Conservation (phyloP, 2,113 vertebrate genomes). For the Dolichotis patagonum region DNA sequence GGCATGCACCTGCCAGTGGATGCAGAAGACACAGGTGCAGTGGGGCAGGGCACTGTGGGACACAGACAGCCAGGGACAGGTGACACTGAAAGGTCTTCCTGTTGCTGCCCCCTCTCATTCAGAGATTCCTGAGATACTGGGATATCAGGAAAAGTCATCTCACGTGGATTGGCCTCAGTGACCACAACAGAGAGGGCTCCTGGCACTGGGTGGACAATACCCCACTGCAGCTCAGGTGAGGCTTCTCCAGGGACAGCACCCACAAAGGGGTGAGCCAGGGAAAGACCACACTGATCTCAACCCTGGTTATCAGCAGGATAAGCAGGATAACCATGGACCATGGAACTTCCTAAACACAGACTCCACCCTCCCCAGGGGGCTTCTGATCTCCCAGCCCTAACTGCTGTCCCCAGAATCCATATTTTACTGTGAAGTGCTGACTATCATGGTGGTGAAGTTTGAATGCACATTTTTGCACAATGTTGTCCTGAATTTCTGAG, state of each 20-base stretch:
- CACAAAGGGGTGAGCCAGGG: accelerated
- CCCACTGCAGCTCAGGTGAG: conserved; percentile 15
- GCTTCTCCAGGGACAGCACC: background rate
- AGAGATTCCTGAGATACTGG: conserved; percentile 73
- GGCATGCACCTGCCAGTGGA: accelerated
- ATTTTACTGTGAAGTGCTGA: background rate
- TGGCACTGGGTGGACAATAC: conserved; percentile 70
- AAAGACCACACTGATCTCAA: accelerated
- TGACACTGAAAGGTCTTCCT: too few species aligned
- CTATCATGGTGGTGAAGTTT: background rate
- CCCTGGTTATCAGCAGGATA: background rate
- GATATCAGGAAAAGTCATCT: background rate
- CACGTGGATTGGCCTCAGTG: conserved; percentile 71
- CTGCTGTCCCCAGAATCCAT: background rate
- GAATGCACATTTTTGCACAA: background rate
- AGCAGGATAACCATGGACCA: too few species aligned
- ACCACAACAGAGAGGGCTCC: background rate
- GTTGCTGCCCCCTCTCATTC: accelerated
- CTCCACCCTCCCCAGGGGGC: background rate
- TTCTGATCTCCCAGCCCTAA: background rate
- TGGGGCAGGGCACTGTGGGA: background rate
- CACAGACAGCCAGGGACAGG: background rate
- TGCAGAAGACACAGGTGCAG: too few species aligned
- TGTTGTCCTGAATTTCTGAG: background rate
- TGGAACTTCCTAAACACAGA: background rate